Evolutionary conservation across 2,888 invertebrate genomes (phyloP).

Genomic region (Andrena chrysosceles): DNA sequence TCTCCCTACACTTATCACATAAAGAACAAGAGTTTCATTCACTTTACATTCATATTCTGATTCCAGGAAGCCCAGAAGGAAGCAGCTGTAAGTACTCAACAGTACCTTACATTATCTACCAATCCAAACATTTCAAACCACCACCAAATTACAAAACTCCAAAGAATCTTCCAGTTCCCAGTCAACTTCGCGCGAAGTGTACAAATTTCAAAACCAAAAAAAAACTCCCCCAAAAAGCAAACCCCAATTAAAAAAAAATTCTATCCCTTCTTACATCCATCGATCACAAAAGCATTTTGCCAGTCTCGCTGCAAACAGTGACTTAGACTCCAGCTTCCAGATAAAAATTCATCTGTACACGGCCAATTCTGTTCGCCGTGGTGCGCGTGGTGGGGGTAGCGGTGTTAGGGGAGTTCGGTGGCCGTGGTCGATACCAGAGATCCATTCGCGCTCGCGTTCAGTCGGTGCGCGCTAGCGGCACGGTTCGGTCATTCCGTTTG

Average conservation of each 20-base stretch:
- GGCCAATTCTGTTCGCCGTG: constrained; percentile 14
- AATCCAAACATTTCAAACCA: neutral
- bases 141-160: too few relatives aligned
- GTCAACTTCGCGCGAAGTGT: too few relatives aligned
- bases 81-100: constrained; percentile 20
- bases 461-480: constrained; percentile 76
- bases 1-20: constrained; percentile 13
- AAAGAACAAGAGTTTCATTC: constrained; percentile 37
- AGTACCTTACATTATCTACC: neutral
- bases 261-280: too few relatives aligned
- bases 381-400: constrained; percentile 58
- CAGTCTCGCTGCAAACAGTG: too few relatives aligned
- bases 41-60: constrained; percentile 8
- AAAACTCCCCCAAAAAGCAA: too few relatives aligned
- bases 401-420: constrained; percentile 66
- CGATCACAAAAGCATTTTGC: too few relatives aligned
- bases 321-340: neutral
- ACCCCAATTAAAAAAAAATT: too few relatives aligned
- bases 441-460: constrained; percentile 65
- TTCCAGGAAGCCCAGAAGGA: neutral
- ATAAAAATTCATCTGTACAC: constrained; percentile 37
- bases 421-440: constrained; percentile 65
- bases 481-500: constrained; percentile 62
- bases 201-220: too few relatives aligned
- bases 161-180: too few relatives aligned